Conservation (phyloP, 2,113 vertebrate genomes). For the Lamprotornis superbus region DNA sequence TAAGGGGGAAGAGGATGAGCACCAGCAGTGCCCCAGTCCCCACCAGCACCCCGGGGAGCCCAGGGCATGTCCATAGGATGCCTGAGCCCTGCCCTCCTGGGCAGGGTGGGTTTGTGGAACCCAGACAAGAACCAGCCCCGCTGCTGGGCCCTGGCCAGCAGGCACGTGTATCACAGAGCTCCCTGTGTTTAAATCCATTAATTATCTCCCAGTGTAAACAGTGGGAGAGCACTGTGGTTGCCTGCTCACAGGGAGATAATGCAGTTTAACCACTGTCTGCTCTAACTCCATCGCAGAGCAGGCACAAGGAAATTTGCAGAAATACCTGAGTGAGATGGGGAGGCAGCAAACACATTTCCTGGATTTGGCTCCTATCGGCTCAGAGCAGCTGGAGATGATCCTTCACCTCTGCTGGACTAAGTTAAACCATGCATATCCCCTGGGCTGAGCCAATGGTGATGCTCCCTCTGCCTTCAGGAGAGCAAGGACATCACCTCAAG, state of each 20-base stretch:
- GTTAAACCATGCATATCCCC: background rate
- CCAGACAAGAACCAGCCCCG: background rate
- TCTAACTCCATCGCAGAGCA: background rate
- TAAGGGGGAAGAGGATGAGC: background rate
- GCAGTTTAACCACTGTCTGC: conserved; percentile 25
- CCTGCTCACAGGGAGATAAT: conserved; percentile 42
- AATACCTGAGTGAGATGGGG: background rate
- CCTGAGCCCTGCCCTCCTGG: background rate
- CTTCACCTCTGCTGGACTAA: background rate
- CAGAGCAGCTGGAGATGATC: background rate
- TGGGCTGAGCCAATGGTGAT: background rate
- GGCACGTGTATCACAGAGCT: background rate
- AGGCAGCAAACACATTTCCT: background rate
- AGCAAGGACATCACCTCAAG: background rate
- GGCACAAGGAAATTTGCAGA: background rate
- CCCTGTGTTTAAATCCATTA: conserved; percentile 19
- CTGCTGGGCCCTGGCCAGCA: background rate
- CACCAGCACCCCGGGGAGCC: accelerated
- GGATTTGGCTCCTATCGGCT: background rate
- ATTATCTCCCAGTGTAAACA: conserved; percentile 48
- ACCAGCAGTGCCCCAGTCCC: background rate
- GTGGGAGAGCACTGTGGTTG: background rate
- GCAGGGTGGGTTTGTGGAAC: background rate
- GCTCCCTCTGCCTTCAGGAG: background rate
- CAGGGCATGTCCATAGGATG: background rate